Evolutionary conservation across 2,113 vertebrate species (phyloP).

Genomic region (Nycticebus coucang): DNA sequence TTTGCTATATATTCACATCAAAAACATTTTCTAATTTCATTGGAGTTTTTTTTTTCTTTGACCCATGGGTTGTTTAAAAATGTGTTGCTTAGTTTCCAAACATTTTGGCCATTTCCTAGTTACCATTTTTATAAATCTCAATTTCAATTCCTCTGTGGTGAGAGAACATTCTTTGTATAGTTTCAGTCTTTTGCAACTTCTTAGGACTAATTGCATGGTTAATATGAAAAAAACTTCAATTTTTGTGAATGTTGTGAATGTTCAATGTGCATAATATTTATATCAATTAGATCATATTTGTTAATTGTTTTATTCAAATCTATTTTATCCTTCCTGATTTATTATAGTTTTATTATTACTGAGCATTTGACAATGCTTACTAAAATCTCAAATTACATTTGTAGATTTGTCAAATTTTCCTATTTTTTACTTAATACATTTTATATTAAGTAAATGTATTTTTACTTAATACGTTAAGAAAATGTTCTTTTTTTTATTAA

Average conservation of each 20-base stretch:
- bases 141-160: slow-evolving; percentile 16
- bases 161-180: not conserved
- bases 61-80: not conserved
- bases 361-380: not conserved
- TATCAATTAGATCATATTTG: not conserved
- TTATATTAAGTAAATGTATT: not conserved
- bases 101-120: slow-evolving; percentile 7
- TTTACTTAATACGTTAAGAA: not conserved
- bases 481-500: no score
- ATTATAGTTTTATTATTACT: not conserved
- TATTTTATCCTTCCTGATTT: not conserved
- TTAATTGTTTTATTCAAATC: not conserved
- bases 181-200: not conserved
- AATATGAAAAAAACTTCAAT: not conserved
- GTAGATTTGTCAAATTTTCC: not conserved
- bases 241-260: not conserved
- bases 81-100: slow-evolving; percentile 33
- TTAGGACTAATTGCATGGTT: not conserved
- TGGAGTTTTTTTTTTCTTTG: slow-evolving; percentile 49
- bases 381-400: not conserved
- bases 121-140: not conserved
- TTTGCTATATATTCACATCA: not conserved
- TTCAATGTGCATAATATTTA: not conserved
- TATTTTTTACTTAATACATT: slow-evolving; percentile 26
- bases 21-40: slow-evolving; percentile 38